phyloP scores from a whole-genome alignment of 2,888 invertebrate species.

The Thera obeliscata region DNA sequence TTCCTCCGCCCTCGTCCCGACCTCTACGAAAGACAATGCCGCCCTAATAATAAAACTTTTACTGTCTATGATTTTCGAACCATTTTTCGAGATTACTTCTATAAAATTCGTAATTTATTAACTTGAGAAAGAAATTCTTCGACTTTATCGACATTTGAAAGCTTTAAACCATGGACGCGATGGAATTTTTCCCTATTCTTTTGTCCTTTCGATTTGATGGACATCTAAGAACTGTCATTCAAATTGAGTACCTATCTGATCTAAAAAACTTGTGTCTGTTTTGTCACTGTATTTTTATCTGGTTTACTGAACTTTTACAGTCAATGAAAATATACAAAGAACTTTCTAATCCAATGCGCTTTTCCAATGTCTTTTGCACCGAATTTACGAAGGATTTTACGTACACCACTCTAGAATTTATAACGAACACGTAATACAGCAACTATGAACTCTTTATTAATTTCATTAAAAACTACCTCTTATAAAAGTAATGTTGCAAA shows the following conservation, averaged over 20 bases:
- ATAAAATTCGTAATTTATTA: conserved; percentile 73
- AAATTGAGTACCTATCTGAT: conserved; percentile 22
- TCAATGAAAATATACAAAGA: background rate
- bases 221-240: conserved; percentile 38
- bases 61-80: conserved; percentile 78
- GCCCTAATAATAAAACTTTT: conserved; percentile 80
- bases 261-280: conserved; percentile 23
- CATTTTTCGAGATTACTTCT: conserved; percentile 76
- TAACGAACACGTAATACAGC: conserved; percentile 11
- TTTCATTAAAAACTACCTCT: conserved; percentile 40
- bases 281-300: conserved; percentile 19
- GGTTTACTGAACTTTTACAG: background rate
- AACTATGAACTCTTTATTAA: conserved; percentile 19
- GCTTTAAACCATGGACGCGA: conserved; percentile 52
- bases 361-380: background rate
- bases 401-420: background rate
- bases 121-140: conserved; percentile 35
- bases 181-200: conserved; percentile 47
- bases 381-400: background rate
- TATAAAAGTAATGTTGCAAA: conserved; percentile 44
- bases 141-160: conserved; percentile 58
- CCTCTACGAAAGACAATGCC: conserved; percentile 58
- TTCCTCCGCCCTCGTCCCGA: conserved; percentile 40
- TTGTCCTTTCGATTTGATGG: conserved; percentile 39
- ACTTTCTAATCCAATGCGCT: background rate